A percentile compares a stretch with the other conserved stretches of the same genome.
Evolutionary conservation across 92 coral and sea anemone species (phyloP).

Genomic region (Palythoa grandiflora): DNA sequence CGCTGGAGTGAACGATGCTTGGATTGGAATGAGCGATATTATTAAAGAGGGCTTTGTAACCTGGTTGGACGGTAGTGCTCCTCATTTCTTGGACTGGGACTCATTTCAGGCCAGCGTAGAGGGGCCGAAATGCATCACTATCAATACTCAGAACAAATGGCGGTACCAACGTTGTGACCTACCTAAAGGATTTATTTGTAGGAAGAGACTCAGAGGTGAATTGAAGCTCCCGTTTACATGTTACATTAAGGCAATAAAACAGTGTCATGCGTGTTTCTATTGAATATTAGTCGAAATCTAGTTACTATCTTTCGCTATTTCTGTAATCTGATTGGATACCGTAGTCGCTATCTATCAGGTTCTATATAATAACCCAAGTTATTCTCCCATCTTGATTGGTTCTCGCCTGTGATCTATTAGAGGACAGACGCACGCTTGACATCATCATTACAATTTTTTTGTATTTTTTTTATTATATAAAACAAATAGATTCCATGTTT

Average conservation of each 20-base stretch:
- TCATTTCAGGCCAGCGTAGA: constrained; percentile 61
- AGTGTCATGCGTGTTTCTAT: not conserved
- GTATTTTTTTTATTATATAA: no score
- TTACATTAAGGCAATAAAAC: no score
- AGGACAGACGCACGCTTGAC: no score
- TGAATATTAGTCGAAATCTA: no score
- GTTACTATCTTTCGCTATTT: no score
- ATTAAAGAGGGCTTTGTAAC: constrained; percentile 67
- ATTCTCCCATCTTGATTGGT: no score
- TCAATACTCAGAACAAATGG: constrained; percentile 81
- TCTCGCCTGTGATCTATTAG: no score
- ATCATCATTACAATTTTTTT: no score
- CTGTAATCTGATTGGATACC: no score
- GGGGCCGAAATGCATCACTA: constrained; percentile 79
- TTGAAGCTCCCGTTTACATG: not conserved
- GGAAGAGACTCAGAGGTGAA: constrained; percentile 88
- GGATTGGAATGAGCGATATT: constrained; percentile 94
- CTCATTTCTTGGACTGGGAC: constrained; percentile 79
- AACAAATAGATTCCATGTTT: no score
- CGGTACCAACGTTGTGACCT: constrained; percentile 78
- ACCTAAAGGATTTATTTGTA: constrained; percentile 87
- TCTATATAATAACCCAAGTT: no score
- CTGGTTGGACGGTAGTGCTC: constrained; percentile 88
- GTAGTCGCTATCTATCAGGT: no score
- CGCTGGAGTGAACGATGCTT: constrained; percentile 76